Evolutionary conservation across 1,140 invertebrate genomes (phyloP), one percentile per base, ranked within the genome.

Genomic region (Trichonephila clavipes): DNA sequence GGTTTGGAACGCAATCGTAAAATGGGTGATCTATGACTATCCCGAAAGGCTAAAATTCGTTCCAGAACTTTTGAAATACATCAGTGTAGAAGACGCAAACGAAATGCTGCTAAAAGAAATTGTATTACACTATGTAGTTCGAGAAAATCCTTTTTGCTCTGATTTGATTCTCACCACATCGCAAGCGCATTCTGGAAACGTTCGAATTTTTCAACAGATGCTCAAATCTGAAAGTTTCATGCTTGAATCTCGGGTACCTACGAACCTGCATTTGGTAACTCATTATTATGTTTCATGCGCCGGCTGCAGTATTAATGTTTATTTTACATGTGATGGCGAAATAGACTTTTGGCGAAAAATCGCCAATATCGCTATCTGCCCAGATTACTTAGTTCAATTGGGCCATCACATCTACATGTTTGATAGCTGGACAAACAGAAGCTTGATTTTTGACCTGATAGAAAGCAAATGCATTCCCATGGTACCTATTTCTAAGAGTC

Each of bases 341-440:
- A 19, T 89, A 21, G 88, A 89, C 16, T 40, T 72, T 14, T 89
- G 88, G 88, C 62, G 34, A 28, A 89, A 72, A 72, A 51, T 72
- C 2, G 64, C 21, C 3, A 72, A 44, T n/a, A 5, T 89, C 8
- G 21, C 40, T 6, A 21, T 72, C 21, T 51, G 34, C 1, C 88
- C 88, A 1, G 88, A 89, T 24, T 72, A 18, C 34, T 16, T 89
- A 21, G 44, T 89, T 14, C 88, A 59, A 18, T 14, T 72, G 14
- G 66, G 64, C 6, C n/a, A 24, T 16, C 18, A 24, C 14, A 44
- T 89, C 12, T 89, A 89, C 66, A 44, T 89, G 40, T 89, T 89
- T 28, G 88, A 89, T 24, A 72, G 64, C n/a, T 89, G 88, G 88
- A 58, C 28, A 18, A 69, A 72, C 40, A 72, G 28, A 12, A 89